Conservation (phyloP, 2,888 invertebrate genomes). For the Kryphioiulus occultus region DNA sequence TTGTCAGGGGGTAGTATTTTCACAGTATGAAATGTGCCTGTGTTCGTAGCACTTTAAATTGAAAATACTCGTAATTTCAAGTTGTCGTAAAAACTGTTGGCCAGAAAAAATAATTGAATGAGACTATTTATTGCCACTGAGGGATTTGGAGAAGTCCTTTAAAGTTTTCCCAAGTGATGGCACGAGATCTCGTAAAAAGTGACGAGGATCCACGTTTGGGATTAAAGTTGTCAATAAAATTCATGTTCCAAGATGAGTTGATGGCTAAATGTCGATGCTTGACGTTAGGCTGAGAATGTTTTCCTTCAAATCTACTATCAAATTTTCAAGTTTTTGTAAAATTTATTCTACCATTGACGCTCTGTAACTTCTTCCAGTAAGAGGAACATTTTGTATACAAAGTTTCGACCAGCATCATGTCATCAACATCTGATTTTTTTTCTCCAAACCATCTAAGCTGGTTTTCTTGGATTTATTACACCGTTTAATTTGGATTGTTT, state of each 20-base stretch:
- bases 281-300: background rate
- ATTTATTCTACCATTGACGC: too few relatives aligned
- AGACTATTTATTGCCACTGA: background rate
- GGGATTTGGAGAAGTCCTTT: background rate
- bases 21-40: background rate
- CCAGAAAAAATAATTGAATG: conserved; percentile 5
- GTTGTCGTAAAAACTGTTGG: background rate
- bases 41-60: background rate
- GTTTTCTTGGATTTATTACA: background rate
- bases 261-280: background rate
- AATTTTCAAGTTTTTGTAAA: too few relatives aligned
- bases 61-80: conserved; percentile 5
- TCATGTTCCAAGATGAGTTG: background rate
- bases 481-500: background rate
- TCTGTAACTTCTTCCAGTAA: too few relatives aligned
- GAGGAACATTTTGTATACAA: too few relatives aligned
- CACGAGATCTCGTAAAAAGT: background rate
- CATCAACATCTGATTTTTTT: background rate
- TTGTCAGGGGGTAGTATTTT: background rate
- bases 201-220: background rate
- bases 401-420: background rate
- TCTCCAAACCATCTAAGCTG: background rate
- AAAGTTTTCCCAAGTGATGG: background rate
- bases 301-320: too few relatives aligned
- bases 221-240: background rate